Base-by-base conservation (phyloP, 2,888 invertebrate genomes). In the Tryphoninae sp. region DNA sequence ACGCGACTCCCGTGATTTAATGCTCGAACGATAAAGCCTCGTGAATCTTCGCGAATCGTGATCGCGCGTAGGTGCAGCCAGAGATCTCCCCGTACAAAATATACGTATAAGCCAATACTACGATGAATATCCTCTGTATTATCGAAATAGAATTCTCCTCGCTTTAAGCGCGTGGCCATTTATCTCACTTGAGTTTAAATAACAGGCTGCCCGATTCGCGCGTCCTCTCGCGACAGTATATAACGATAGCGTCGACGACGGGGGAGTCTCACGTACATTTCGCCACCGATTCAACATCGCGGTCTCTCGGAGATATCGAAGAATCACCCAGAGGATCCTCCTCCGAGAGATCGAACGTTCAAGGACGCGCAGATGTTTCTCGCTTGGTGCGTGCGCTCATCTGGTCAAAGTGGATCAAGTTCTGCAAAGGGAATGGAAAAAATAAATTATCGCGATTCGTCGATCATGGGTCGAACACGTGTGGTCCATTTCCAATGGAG, bases 1-100 rank as follows among this genome's bases (percentile, higher is more conserved):
- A 49, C 49, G 59, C 11, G 51, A 62, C 59, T 64, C 58, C 64
- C 68, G 84, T 88, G 88, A 86, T 88, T 88, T 87, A 88, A 86
- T 83, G 84, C 82, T 71, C 71, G 72, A 55, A 84, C 85, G 83
- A 86, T 82, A 74, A 82, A 81, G 82, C 75, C 83, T 83, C 86
- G 84, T 85, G 87, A 85, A 87, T 86, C 86, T 86, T 84, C 84
- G 67, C 64, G 82, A 49, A 80, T 71, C 74, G 73, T 76, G 82
- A 76, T 80, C 72, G 72, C 64, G 69, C 59, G 71, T 72, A 76
- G 78, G 75, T 82, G 83, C 75, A 82, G 78, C 49, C 65, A 68
- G 68, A 78, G 78, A 64, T 67, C 26, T 58, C 73, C 74, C 65
- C 22, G 61, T 42, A 61, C 42, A 55, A 71, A 59, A 49, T 45